phyloP scores from a whole-genome alignment of 2,888 invertebrate genomes.

The Patella ulyssiponensis region DNA sequence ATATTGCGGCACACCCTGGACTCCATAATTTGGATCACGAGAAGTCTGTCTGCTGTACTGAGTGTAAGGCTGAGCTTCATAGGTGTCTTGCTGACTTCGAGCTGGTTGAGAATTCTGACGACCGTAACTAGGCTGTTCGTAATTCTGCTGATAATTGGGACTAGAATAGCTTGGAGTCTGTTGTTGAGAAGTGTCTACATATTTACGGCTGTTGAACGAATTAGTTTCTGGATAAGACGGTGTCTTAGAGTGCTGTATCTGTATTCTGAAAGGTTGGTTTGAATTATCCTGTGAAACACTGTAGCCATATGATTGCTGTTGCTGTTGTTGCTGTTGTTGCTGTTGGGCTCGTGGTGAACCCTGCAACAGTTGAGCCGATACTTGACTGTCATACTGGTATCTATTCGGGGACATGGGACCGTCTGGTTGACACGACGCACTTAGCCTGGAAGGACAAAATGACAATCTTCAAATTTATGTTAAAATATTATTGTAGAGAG shows the following conservation, averaged over 20 bases:
- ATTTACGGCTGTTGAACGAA: constrained; percentile 15
- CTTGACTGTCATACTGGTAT: constrained; percentile 34
- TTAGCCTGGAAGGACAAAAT: constrained; percentile 25
- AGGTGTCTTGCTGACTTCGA: constrained; percentile 8
- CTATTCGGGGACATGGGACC: constrained; percentile 23
- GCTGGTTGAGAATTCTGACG: constrained; percentile 15
- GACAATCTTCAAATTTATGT: too few relatives aligned
- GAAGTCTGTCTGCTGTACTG: constrained; percentile 26
- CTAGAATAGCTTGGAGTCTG: constrained; percentile 14
- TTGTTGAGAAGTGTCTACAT: constrained; percentile 12
- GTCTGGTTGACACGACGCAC: constrained; percentile 18
- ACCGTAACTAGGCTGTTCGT: constrained; percentile 8
- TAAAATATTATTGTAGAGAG: too few relatives aligned
- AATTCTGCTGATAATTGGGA: constrained; percentile 19
- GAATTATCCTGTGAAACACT: constrained; percentile 19
- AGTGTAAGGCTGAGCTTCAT: constrained; percentile 19
- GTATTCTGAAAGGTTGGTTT: constrained; percentile 19
- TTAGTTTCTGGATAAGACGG: constrained; percentile 30
- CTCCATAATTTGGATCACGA: neutral
- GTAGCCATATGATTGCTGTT: constrained; percentile 16
- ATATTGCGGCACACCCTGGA: constrained; percentile 6
- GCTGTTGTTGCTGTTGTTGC: constrained; percentile 12
- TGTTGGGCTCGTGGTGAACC: neutral
- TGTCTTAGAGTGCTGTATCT: constrained; percentile 23
- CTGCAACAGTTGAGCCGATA: constrained; percentile 37